A percentile compares a stretch with the other conserved stretches of the same genome.
Evolutionary conservation across 2,888 invertebrate genomes (phyloP).

Genomic region (Aspidiotus rigidus): DNA sequence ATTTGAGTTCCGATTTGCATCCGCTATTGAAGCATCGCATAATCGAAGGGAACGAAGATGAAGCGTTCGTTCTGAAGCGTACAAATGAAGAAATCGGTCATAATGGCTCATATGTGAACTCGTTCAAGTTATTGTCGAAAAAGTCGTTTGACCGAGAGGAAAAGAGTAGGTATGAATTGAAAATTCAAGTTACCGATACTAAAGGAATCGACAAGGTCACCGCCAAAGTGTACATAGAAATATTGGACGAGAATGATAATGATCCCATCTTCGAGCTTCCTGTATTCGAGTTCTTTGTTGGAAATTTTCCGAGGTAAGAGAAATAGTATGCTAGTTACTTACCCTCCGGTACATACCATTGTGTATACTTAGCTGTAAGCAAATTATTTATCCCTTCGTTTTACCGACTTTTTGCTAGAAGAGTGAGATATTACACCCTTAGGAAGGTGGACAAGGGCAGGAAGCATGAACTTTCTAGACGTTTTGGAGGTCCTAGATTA

Average conservation of each 20-base stretch:
- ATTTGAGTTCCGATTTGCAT: conserved; percentile 67
- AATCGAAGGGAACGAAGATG: conserved; percentile 63
- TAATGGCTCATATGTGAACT: conserved; percentile 55
- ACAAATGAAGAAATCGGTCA: conserved; percentile 43
- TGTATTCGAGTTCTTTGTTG: conserved; percentile 57
- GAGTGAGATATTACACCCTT: too few species aligned
- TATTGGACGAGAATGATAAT: conserved; percentile 87
- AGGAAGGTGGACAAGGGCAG: too few species aligned
- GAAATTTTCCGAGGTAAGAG: conserved; percentile 22
- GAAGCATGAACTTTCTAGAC: too few species aligned
- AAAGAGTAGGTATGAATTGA: conserved; percentile 60
- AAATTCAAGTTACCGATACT: conserved; percentile 69
- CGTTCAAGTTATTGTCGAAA: conserved; percentile 65
- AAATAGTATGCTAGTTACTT: not conserved
- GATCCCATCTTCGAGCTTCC: conserved; percentile 71
- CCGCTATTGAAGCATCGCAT: conserved; percentile 47
- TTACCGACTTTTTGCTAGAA: not conserved
- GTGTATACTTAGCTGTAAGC: not conserved
- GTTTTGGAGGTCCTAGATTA: too few species aligned
- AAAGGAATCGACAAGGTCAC: conserved; percentile 71
- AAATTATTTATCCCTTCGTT: not conserved
- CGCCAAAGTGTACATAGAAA: conserved; percentile 63
- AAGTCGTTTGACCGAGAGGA: conserved; percentile 70
- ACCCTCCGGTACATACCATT: too few species aligned
- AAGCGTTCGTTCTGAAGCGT: conserved; percentile 63